phyloP scores from a whole-genome alignment of 2,888 invertebrate species.

The Adineta ricciae region DNA sequence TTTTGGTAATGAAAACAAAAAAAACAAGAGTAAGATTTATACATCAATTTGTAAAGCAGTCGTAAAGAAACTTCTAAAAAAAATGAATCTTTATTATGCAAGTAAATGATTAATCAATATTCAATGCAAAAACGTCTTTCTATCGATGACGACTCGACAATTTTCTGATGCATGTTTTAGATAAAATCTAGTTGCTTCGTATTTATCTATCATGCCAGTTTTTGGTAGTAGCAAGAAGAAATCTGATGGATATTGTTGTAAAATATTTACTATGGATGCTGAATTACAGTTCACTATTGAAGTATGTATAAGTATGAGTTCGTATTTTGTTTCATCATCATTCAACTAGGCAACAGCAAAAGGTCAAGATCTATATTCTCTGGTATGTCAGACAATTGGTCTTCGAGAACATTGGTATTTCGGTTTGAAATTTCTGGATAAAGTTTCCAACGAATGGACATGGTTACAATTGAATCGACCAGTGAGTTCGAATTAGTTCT shows the following conservation, averaged over 20 bases:
- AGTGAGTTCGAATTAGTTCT: neutral
- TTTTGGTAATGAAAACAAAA: neutral
- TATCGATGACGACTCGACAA: too few relatives aligned
- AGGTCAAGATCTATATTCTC: conserved; percentile 85
- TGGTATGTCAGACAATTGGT: conserved; percentile 91
- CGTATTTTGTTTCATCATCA: too few relatives aligned
- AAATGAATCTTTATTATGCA: neutral
- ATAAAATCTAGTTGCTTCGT: neutral
- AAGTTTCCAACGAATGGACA: conserved; percentile 41
- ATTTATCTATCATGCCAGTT: neutral
- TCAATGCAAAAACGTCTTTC: too few relatives aligned
- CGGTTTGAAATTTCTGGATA: conserved; percentile 82
- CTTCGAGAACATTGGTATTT: conserved; percentile 91
- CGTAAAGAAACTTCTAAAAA: too few relatives aligned
- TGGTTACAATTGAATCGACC: neutral
- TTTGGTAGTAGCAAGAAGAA: neutral
- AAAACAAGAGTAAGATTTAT: neutral
- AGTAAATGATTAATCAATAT: neutral
- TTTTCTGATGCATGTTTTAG: too few relatives aligned
- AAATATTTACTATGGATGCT: conserved; percentile 82
- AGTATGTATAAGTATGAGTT: conserved; percentile 53
- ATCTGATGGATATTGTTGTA: conserved; percentile 10
- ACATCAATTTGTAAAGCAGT: too few relatives aligned
- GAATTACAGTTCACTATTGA: conserved; percentile 92
- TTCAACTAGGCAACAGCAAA: conserved; percentile 69